Conservation (phyloP, 2,888 invertebrate genomes). For the Standfussiana lucernea region DNA sequence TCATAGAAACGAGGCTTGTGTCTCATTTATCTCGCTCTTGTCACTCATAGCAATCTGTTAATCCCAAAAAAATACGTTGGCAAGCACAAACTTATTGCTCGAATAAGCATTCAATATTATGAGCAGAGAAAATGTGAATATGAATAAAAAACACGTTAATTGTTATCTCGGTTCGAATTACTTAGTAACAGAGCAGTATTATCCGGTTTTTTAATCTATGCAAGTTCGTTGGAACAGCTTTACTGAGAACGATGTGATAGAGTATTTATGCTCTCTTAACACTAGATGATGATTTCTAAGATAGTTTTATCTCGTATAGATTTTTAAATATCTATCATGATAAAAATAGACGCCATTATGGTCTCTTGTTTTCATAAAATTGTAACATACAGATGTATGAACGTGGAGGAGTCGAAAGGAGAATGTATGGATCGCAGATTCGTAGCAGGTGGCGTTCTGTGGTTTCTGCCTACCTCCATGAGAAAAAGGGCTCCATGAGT, state of each 20-base stretch:
- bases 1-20: too few relatives aligned
- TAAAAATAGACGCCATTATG: neutral
- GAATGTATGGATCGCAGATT: neutral
- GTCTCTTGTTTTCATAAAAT: neutral
- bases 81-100: neutral
- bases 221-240: slow-evolving; percentile 6
- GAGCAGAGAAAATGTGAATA: slow-evolving; percentile 19
- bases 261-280: slow-evolving; percentile 14
- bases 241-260: neutral
- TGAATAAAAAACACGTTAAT: slow-evolving; percentile 18
- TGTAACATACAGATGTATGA: neutral
- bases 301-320: slow-evolving; percentile 20
- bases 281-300: neutral
- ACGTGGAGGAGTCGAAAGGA: neutral
- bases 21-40: too few relatives aligned
- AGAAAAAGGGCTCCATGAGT: neutral
- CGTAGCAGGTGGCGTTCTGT: neutral
- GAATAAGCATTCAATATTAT: slow-evolving; percentile 7
- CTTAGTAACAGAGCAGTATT: slow-evolving; percentile 23
- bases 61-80: neutral
- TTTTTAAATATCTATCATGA: slow-evolving; percentile 10
- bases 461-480: neutral
- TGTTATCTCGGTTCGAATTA: slow-evolving; percentile 20
- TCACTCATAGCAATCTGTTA: neutral
- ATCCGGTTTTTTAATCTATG: slow-evolving; percentile 29